These are phyloP conservation scores for Scalopus aquaticus DNA, from an alignment of 2,113 vertebrate genomes.

Conservation along the genomic window DNA sequence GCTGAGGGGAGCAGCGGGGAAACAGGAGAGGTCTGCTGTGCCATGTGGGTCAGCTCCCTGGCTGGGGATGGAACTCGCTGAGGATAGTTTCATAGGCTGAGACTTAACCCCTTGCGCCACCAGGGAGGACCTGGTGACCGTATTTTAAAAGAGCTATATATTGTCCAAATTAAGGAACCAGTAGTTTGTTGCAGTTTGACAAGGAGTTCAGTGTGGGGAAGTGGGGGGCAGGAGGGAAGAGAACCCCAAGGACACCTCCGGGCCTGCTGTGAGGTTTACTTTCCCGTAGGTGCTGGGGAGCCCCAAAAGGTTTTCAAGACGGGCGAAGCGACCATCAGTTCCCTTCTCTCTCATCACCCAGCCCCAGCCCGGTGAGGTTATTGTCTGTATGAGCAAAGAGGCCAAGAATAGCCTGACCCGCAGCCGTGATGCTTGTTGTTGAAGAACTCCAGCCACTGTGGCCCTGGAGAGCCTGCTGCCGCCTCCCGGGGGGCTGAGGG, in stretches of 20 bases:
- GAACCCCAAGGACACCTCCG: too few relatives aligned
- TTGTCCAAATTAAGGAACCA: neutral
- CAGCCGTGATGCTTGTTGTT: neutral
- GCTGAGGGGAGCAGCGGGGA: too few relatives aligned
- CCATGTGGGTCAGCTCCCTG: too few relatives aligned
- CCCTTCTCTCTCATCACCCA: neutral
- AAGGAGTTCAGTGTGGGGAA: neutral
- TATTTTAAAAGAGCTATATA: neutral
- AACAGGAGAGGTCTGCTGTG: too few relatives aligned
- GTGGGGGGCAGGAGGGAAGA: neutral
- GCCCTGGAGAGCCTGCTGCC: neutral
- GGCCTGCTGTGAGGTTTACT: neutral
- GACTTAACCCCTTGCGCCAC: too few relatives aligned
- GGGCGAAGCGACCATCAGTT: neutral
- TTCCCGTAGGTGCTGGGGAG: neutral
- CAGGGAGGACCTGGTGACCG: too few relatives aligned
- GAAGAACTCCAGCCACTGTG: neutral
- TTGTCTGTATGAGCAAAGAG: constrained; percentile 21
- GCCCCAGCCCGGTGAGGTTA: neutral
- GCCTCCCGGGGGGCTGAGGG: neutral
- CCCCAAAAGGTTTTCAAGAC: neutral
- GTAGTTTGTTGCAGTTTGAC: neutral
- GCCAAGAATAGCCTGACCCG: neutral
- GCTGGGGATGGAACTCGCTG: too few relatives aligned
- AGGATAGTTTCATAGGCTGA: too few relatives aligned